Evolutionary conservation across 2,888 invertebrate genomes (phyloP).

Genomic region (Sphaerophoria rueppellii): DNA sequence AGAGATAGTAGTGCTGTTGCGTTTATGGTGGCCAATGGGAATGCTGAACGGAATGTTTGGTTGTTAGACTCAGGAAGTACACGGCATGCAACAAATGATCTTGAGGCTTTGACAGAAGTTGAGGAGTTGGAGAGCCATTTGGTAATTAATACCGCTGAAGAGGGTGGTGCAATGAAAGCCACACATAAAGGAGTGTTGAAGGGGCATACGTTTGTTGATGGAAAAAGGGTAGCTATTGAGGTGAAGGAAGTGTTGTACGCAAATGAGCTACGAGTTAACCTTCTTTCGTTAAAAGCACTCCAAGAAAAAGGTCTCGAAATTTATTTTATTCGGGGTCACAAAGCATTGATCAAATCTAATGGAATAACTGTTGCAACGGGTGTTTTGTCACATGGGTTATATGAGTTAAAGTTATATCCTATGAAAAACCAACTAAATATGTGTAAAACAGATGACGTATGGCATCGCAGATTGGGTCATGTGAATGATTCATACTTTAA

Average conservation of each 20-base stretch:
- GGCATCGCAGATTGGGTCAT: constrained; percentile 15
- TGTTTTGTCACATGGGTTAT: constrained; percentile 20
- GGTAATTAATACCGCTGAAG: constrained; percentile 16
- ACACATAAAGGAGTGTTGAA: constrained; percentile 23
- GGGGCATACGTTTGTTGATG: constrained; percentile 19
- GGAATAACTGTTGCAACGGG: constrained; percentile 12
- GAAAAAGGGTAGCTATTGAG: constrained; percentile 6
- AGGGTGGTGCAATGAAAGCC: constrained; percentile 23
- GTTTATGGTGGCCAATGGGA: constrained; percentile 20
- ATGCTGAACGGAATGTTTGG: constrained; percentile 27
- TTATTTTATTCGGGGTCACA: neutral
- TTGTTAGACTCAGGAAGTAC: constrained; percentile 42
- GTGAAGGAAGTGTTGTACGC: constrained; percentile 24
- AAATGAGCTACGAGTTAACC: constrained; percentile 19
- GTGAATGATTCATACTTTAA: constrained; percentile 12
- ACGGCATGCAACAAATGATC: constrained; percentile 24
- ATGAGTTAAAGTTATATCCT: constrained; percentile 16
- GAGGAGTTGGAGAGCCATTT: constrained; percentile 15
- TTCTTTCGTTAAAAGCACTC: constrained; percentile 16
- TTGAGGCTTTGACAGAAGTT: constrained; percentile 19
- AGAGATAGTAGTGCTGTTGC: constrained; percentile 16
- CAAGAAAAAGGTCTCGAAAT: constrained; percentile 20
- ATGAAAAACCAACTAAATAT: constrained; percentile 8
- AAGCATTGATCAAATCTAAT: constrained; percentile 11
- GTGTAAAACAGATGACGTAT: constrained; percentile 17